phyloP scores from a whole-genome alignment of 92 coral and sea anemone genomes.

The Porites divaricata region DNA sequence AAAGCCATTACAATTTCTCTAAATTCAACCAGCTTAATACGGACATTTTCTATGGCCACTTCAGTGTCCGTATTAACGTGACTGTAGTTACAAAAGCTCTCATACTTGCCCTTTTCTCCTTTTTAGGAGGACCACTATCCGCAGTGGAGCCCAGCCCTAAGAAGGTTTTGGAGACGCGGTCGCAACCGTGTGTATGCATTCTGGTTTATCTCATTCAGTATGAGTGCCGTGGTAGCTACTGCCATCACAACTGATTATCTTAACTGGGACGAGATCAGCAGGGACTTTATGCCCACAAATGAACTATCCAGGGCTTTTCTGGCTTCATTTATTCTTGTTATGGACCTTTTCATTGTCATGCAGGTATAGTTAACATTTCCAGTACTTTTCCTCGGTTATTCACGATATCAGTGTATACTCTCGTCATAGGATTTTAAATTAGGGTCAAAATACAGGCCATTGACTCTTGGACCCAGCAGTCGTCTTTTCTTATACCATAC shows the following conservation, averaged over 20 bases:
- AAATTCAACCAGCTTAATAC: too few species aligned
- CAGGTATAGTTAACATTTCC: conserved; percentile 53
- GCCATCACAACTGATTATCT: conserved; percentile 77
- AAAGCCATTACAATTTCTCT: too few species aligned
- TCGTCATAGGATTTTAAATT: too few species aligned
- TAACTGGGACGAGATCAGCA: conserved; percentile 87
- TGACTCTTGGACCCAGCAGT: too few species aligned
- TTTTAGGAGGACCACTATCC: conserved; percentile 79
- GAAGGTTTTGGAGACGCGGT: conserved; percentile 82
- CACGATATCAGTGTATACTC: too few species aligned
- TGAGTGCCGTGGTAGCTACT: conserved; percentile 77
- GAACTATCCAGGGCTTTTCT: conserved; percentile 83
- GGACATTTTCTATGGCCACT: too few species aligned
- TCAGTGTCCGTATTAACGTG: too few species aligned
- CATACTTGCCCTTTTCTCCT: background rate
- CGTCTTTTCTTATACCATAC: too few species aligned
- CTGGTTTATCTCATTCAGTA: conserved; percentile 70
- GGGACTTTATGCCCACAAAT: conserved; percentile 84
- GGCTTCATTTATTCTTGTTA: conserved; percentile 86
- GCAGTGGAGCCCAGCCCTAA: conserved; percentile 74
- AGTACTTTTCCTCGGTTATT: too few species aligned
- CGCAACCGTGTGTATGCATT: conserved; percentile 85
- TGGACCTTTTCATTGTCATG: conserved; percentile 88
- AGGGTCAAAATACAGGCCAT: too few species aligned
- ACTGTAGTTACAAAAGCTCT: too few species aligned